Evolutionary conservation across 2,113 vertebrate genomes (phyloP), one percentile per base, ranked within the genome.

Genomic region (Spilogale gracilis): DNA sequence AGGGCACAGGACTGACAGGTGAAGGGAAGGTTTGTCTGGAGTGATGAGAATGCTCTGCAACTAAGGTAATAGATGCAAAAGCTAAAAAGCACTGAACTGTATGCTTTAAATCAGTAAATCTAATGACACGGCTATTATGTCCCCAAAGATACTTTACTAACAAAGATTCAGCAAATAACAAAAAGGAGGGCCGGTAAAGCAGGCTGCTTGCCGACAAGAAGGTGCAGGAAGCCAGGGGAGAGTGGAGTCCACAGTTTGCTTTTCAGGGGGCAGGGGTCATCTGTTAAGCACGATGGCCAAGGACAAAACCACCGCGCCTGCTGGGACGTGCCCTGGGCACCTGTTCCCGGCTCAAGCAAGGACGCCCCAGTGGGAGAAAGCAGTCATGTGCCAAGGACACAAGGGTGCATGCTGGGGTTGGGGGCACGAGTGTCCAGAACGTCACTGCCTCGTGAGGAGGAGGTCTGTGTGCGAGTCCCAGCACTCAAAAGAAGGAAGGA

Each of bases 321-420:
- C 27, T 1, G 21, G 10, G 3, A 23, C 0, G 11, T 5, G 1
- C 17, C 2, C 2, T 3, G 52, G 2, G 5, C 56, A 9, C 45
- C 82, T 4, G 3, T 27, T 30, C 10, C 14, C 2, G 14, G 60
- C 50, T 52, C 20, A 5, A 0, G 30, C 4, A 58, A 78, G 38
- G 81, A 87, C 20, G 30, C 65, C 4, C 58, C 43, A 65, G 65
- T 23, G 87, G 83, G 82, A 30, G 50, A 74, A 27, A 80, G 50
- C 0, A 43, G 65, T 23, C 50, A 52, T 63, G 23, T 43, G 30
- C 50, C 82, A 13, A 80, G 17, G n/a, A 86, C 45, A 58, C 21
- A 48, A 38, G 52, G 60, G 50, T 27, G 6, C 0, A 6, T 16
- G 3, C 38, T 38, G 79, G 5, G 0, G 4, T 9, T 3, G 17